Evolutionary conservation across 1,140 invertebrate genomes (phyloP), one percentile per base, ranked within the genome.

Genomic region (Ips typographus): DNA sequence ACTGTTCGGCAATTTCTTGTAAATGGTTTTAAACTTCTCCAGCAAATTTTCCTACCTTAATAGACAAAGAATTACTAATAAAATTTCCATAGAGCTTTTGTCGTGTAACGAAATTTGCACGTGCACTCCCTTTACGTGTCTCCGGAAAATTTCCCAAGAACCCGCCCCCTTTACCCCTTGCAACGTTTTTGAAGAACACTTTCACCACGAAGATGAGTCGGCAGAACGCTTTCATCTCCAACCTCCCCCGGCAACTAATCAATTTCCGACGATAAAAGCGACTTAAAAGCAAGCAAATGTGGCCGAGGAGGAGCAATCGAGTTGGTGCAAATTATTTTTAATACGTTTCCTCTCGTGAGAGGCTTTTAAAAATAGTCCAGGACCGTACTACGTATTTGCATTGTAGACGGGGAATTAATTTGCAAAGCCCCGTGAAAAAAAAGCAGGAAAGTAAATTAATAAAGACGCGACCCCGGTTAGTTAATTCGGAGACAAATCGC

Each of bases 401-500:
- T 49, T 6, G 44, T 49, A 49, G 44, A 7, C 53, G 53, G 39
- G 5, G 22, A 2, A 4, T 7, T 36, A 37, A 56, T 56, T 37
- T 56, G 53, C n/a, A 56, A 56, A 59, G 42, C 57, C 8, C 41
- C 8, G 40, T 59, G 42, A 59, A 40, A 40, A 59, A 59, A 59
- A 59, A 59, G 39, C 4, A 56, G n/a, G 40, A 59, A 40, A 43
- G 38, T 5, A 59, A 59, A 59, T 59, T 40, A 40, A 59, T 22
- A 59, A 59, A 59, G 8, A 40, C 39, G 7, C 8, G 7, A 41
- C n/a, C 4, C 37, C 37, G 8, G 38, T 58, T 6, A 66, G 40
- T 66, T 58, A 66, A 66, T 66, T 52, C 65, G 37, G 51, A 61
- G 61, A 68, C 57, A 60, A 61, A 60, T 41, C 58, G 65, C 56